phyloP scores from a whole-genome alignment of 92 coral and sea anemone species.

The Blastomussa wellsi region DNA sequence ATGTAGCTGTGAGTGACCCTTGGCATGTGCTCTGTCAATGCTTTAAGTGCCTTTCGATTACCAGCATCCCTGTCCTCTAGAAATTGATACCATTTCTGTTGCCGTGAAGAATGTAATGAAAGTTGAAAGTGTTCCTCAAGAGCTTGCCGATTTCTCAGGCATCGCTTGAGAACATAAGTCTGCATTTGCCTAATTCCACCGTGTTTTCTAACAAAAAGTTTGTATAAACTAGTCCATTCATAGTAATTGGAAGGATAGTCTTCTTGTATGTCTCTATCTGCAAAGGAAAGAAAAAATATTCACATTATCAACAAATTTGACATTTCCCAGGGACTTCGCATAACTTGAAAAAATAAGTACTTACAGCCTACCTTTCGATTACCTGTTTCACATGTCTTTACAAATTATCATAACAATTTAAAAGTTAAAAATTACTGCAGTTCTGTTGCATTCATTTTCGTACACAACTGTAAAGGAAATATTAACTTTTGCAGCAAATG shows the following conservation, averaged over 20 bases:
- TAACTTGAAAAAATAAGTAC: background rate
- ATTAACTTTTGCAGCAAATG: no score
- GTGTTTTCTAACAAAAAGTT: conserved; percentile 94
- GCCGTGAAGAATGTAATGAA: conserved; percentile 96
- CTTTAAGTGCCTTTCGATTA: conserved; percentile 93
- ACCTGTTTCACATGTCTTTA: background rate
- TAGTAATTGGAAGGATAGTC: conserved; percentile 94
- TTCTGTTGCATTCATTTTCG: no score
- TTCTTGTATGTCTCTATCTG: conserved; percentile 66
- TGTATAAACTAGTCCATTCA: conserved; percentile 98
- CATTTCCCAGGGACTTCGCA: background rate
- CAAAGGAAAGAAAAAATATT: background rate
- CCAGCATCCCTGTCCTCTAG: conserved; percentile 97
- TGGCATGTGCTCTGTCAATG: conserved; percentile 98
- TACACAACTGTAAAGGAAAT: no score
- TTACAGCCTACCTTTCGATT: background rate
- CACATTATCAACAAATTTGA: background rate
- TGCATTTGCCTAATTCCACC: conserved; percentile 95
- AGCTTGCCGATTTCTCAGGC: conserved; percentile 98
- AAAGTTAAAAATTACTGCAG: no score
- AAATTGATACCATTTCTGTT: conserved; percentile 99
- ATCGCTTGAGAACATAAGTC: conserved; percentile 95
- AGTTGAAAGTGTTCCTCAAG: conserved; percentile 98
- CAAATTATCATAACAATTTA: no score
- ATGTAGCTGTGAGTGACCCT: conserved; percentile 99